Evolutionary conservation across 23 tunicate species (phyloP).

Genomic region (Trididemnum clinides): DNA sequence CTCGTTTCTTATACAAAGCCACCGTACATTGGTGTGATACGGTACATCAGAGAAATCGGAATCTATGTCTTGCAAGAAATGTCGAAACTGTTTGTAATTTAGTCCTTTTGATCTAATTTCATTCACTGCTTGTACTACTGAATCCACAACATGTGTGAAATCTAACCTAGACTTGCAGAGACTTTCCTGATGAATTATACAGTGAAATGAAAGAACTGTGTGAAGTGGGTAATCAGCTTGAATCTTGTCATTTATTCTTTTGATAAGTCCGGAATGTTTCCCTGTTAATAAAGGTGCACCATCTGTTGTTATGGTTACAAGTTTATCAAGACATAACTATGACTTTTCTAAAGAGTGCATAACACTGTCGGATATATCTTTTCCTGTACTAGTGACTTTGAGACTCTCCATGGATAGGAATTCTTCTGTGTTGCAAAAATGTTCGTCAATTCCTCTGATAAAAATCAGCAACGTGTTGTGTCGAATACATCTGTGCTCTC

Average conservation of each 20-base stretch:
- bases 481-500: slow-evolving; percentile 41
- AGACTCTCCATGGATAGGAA: slow-evolving; percentile 14
- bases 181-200: slow-evolving; percentile 16
- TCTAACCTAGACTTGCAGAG: slow-evolving; percentile 9
- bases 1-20: slow-evolving; percentile 37
- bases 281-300: slow-evolving; percentile 36
- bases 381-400: slow-evolving; percentile 56
- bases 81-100: slow-evolving; percentile 46
- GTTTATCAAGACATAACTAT: slow-evolving; percentile 1
- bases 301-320: slow-evolving; percentile 36
- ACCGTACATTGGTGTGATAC: slow-evolving; percentile 30
- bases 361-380: slow-evolving; percentile 6
- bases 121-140: slow-evolving; percentile 30
- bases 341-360: slow-evolving; percentile 3
- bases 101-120: slow-evolving; percentile 37
- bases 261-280: slow-evolving; percentile 36
- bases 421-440: slow-evolving; percentile 43
- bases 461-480: slow-evolving; percentile 41
- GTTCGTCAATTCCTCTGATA: slow-evolving; percentile 36
- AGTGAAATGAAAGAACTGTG: not conserved
- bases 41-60: slow-evolving; percentile 48
- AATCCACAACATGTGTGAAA: slow-evolving; percentile 30
- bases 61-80: slow-evolving; percentile 13
- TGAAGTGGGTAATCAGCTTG: not conserved
- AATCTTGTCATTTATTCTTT: slow-evolving; percentile 15